Conservation (phyloP, 2,888 invertebrate genomes). For the Dryobota labecula region DNA sequence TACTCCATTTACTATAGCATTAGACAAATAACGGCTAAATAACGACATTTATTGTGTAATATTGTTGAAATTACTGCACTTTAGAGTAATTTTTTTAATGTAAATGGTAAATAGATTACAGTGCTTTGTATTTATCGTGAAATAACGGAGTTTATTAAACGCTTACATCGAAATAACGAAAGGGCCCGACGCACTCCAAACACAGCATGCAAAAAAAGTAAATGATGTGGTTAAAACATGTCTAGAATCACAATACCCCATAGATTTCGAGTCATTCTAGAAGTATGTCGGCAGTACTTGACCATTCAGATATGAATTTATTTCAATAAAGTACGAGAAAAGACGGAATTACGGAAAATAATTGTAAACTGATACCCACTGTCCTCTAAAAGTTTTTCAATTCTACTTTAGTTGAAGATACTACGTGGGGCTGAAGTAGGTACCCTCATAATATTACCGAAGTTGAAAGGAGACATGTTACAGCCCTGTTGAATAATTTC, state of each 20-base stretch:
- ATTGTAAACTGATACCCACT: not conserved
- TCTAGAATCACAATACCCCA: not conserved
- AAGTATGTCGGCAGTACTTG: not conserved
- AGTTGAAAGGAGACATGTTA: slow-evolving; percentile 4
- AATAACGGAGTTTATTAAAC: too few species aligned
- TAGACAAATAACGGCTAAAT: too few species aligned
- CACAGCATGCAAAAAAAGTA: slow-evolving; percentile 17
- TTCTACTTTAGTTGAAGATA: slow-evolving; percentile 15
- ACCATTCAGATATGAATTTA: not conserved
- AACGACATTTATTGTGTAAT: too few species aligned
- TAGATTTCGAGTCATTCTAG: not conserved
- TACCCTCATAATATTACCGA: slow-evolving; percentile 12
- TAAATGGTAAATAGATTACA: too few species aligned
- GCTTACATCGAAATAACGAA: too few species aligned
- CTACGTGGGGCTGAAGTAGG: not conserved
- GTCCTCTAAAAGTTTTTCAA: slow-evolving; percentile 30
- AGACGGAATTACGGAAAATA: slow-evolving; percentile 4
- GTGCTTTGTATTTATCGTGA: too few species aligned
- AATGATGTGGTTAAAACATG: not conserved
- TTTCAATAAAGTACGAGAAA: not conserved
- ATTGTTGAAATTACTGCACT: too few species aligned
- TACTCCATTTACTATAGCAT: too few species aligned
- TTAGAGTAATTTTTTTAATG: too few species aligned
- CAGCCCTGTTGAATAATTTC: not conserved
- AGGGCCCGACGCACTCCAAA: slow-evolving; percentile 4